Base-by-base conservation (phyloP, 2,797 vertebrate genomes). In the Hyperoplus lanceolatus region DNA sequence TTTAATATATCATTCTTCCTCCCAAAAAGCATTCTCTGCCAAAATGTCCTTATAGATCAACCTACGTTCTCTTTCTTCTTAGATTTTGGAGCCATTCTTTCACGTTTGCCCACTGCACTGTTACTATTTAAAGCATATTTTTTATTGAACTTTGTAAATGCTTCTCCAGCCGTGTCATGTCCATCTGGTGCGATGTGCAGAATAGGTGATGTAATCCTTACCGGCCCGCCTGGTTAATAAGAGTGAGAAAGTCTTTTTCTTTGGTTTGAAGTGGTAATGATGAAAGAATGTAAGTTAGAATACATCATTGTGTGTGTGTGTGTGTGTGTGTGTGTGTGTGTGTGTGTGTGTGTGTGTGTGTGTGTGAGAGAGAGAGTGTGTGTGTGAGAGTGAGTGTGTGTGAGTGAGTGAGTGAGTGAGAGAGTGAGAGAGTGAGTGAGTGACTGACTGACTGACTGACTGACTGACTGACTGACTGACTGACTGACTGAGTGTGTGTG, bases 161-260 rank as follows among this genome's bases (percentile, higher is more conserved):
- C 76, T 82, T 71, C 57, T 65, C 64, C 68, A 58, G 64, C 36
- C 21, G 58, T 80, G 70, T 75, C 11, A 77, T 73, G 55, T 75
- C 74, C 78, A 64, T 4, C 70, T 75, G 61, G 43, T 56, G 9
- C n/a, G 14, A 21, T 54, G 14, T 62, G 39, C 68, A 67, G 39
- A 53, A 36, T 1, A 41, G 39, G 59, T 86, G 81, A 84, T 71
- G 70, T 77, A 38, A 73, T 51, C 57, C 46, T 18, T 43, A 18
- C 21, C 29, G 29, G 13, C 21, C 6, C n/a, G 39, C 49, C 57
- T 61, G 49, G 76, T 69, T 70, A 80, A 70, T 14, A 46, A 60
- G 14, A 21, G 50, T n/a, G 10, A 29, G 8, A 21, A 45, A 41
- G 39, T 36, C 8, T 61, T 70, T 13, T 49, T 58, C 62, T 45